Percentiles rank a stretch among this genome's conserved stretches.
phyloP scores from a whole-genome alignment of 1,140 invertebrate species.

The Eueides isabella region DNA sequence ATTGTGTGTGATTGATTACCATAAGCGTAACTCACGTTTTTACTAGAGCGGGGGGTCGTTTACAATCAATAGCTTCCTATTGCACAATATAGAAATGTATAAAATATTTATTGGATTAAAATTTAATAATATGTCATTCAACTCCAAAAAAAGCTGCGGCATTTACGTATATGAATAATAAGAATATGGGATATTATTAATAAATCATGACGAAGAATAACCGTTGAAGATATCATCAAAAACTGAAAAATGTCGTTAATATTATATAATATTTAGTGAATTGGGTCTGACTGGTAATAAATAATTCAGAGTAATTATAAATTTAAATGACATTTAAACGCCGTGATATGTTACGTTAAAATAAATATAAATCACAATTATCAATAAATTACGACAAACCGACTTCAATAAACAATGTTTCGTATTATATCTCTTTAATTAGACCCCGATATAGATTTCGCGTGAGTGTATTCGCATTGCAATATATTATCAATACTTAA shows the following conservation, averaged over 20 bases:
- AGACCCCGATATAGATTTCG: neutral
- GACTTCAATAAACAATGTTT: neutral
- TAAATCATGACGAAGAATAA: too few relatives aligned
- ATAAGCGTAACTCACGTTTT: too few relatives aligned
- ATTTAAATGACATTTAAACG: neutral
- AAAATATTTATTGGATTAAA: too few relatives aligned
- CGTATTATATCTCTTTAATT: neutral
- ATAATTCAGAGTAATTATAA: neutral
- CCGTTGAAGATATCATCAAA: too few relatives aligned
- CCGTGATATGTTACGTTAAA: neutral
- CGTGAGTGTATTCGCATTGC: conserved; percentile 2
- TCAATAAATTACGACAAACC: neutral
- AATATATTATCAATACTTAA: neutral
- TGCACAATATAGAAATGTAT: too few relatives aligned
- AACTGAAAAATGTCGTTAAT: neutral
- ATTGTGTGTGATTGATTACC: too few relatives aligned
- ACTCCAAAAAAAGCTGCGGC: too few relatives aligned
- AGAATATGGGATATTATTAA: too few relatives aligned
- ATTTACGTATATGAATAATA: too few relatives aligned
- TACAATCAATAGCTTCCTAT: too few relatives aligned
- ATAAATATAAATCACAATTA: neutral
- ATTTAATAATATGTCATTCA: too few relatives aligned
- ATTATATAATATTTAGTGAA: neutral
- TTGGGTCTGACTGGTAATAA: neutral
- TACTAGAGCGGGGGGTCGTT: too few relatives aligned